phyloP scores from a whole-genome alignment of 1,140 invertebrate species.

The Hesperophylax magnus region DNA sequence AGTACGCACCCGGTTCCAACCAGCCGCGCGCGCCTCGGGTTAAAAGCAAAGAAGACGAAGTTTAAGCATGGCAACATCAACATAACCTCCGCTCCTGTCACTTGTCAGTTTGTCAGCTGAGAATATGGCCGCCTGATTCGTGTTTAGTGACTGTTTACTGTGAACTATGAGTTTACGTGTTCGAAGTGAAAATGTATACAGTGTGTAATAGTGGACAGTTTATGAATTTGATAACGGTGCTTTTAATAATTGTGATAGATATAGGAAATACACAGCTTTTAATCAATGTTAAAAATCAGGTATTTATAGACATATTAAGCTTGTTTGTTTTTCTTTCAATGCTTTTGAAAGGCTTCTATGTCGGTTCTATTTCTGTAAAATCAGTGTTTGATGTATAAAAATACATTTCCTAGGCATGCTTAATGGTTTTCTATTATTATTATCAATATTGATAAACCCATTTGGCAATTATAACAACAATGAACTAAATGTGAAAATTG shows the following conservation, averaged over 20 bases:
- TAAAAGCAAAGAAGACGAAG: conserved; percentile 7
- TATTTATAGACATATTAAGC: conserved; percentile 51
- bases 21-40: no score
- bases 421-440: no score
- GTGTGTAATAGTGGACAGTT: conserved; percentile 33
- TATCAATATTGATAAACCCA: no score
- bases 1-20: no score
- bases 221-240: conserved; percentile 44
- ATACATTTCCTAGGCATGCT: no score
- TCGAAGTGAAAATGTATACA: conserved; percentile 43
- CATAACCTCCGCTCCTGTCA: conserved; percentile 39
- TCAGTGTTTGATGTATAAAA: not conserved
- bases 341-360: not conserved
- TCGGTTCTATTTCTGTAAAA: not conserved
- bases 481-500: no score
- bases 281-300: conserved; percentile 79
- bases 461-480: no score
- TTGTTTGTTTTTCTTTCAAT: not conserved
- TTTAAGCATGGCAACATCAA: conserved; percentile 26
- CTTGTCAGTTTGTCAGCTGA: conserved; percentile 52
- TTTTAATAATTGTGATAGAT: conserved; percentile 47
- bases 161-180: conserved; percentile 32
- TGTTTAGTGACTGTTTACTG: conserved; percentile 23
- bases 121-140: conserved; percentile 33
- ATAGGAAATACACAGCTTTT: conserved; percentile 68